phyloP scores from a whole-genome alignment of 2,113 vertebrate species.

The Capra hircus region DNA sequence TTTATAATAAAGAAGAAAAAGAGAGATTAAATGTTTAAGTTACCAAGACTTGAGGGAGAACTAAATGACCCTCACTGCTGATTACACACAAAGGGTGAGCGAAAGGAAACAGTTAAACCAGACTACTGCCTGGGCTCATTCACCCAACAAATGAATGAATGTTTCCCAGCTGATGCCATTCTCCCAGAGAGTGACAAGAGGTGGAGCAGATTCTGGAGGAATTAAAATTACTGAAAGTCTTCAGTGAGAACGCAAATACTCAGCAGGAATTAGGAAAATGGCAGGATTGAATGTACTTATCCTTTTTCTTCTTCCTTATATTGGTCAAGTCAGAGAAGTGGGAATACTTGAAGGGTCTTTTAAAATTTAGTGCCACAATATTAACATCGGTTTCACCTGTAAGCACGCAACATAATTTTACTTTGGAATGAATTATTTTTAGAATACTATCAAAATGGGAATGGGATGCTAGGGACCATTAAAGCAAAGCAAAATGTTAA shows the following conservation, averaged over 20 bases:
- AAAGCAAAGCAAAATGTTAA: neutral
- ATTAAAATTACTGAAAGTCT: neutral
- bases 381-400: neutral
- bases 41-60: neutral
- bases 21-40: neutral
- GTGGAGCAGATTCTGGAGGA: neutral
- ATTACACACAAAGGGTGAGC: neutral
- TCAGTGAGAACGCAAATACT: neutral
- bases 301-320: neutral
- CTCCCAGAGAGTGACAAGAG: neutral
- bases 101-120: neutral
- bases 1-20: neutral
- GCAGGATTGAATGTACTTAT: neutral
- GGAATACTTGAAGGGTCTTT: neutral
- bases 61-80: neutral
- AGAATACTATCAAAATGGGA: slow-evolving; percentile 10
- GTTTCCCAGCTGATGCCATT: neutral
- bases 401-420: neutral
- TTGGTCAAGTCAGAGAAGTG: neutral
- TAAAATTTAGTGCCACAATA: neutral
- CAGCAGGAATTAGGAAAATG: neutral
- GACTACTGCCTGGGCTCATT: neutral
- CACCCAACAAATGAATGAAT: neutral
- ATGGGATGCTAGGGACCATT: neutral
- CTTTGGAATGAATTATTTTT: neutral